Conservation (phyloP, 1,140 invertebrate species). For the Cepaea nemoralis region DNA sequence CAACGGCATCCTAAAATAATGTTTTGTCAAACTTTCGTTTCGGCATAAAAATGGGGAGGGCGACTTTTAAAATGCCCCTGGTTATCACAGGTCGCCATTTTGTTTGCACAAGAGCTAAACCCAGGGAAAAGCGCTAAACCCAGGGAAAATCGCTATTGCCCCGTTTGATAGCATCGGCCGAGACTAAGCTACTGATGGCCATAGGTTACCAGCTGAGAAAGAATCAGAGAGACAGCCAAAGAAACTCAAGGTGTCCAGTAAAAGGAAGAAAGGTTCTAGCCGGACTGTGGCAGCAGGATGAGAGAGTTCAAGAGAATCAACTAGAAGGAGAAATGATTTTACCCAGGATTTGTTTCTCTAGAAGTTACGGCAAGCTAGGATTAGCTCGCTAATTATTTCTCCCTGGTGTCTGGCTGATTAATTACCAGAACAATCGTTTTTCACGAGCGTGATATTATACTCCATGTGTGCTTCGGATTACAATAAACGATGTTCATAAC, state of each 20-base stretch:
- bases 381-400: background rate
- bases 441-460: background rate
- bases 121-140: background rate
- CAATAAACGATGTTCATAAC: conserved; percentile 6
- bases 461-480: background rate
- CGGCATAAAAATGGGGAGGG: conserved; percentile 35
- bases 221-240: background rate
- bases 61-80: conserved; percentile 34
- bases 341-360: background rate
- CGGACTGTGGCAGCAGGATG: background rate
- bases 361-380: background rate
- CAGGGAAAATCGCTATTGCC: conserved; percentile 2
- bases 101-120: conserved; percentile 29
- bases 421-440: conserved; percentile 6
- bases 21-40: conserved; percentile 39
- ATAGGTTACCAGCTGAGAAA: background rate
- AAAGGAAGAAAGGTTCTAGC: background rate
- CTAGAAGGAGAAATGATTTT: background rate
- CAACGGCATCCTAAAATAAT: conserved; percentile 32
- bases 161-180: background rate
- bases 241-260: background rate
- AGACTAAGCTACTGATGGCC: background rate
- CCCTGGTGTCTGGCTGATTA: background rate
- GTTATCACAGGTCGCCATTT: conserved; percentile 38
- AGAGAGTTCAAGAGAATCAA: background rate